Conservation (phyloP, 2,888 invertebrate species). For the Melipona beecheii region DNA sequence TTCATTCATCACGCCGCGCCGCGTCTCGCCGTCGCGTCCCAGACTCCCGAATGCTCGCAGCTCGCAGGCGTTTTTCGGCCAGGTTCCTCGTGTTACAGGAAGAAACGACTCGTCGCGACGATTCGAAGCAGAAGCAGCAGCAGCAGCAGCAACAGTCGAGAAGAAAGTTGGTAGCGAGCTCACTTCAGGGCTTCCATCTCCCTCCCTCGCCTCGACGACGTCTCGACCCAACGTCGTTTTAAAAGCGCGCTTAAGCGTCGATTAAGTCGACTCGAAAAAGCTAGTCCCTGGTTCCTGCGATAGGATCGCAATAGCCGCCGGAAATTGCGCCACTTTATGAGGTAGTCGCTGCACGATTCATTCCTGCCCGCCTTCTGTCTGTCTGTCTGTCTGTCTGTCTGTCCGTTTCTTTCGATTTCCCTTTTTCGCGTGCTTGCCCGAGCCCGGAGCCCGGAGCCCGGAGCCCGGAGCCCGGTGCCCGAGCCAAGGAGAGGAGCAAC, state of each 20-base stretch:
- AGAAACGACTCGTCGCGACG: not conserved
- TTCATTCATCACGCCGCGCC: conserved; percentile 39
- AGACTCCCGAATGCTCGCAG: conserved; percentile 8
- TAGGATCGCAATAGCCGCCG: conserved; percentile 55
- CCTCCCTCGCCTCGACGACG: too few species aligned
- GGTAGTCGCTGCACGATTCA: conserved; percentile 54
- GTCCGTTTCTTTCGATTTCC: conserved; percentile 63
- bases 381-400: conserved; percentile 55
- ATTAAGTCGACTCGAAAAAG: conserved; percentile 31
- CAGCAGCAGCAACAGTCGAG: not conserved
- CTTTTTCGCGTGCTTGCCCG: conserved; percentile 21
- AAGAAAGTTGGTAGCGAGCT: not conserved
- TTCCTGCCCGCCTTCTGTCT: conserved; percentile 50
- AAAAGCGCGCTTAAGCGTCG: conserved; percentile 56
- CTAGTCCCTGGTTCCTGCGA: conserved; percentile 11
- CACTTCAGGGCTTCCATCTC: too few species aligned
- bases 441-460: not conserved
- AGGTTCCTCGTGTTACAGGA: conserved; percentile 24
- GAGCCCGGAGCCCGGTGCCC: not conserved
- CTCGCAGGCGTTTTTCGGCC: conserved; percentile 8
- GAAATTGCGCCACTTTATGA: conserved; percentile 73
- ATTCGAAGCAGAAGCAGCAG: not conserved
- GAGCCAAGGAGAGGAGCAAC: conserved; percentile 27
- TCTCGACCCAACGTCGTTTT: conserved; percentile 31
- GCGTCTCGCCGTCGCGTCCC: not conserved